Evolutionary conservation across 2,888 invertebrate species (phyloP).

Genomic region (Deladenus siricidicola): DNA sequence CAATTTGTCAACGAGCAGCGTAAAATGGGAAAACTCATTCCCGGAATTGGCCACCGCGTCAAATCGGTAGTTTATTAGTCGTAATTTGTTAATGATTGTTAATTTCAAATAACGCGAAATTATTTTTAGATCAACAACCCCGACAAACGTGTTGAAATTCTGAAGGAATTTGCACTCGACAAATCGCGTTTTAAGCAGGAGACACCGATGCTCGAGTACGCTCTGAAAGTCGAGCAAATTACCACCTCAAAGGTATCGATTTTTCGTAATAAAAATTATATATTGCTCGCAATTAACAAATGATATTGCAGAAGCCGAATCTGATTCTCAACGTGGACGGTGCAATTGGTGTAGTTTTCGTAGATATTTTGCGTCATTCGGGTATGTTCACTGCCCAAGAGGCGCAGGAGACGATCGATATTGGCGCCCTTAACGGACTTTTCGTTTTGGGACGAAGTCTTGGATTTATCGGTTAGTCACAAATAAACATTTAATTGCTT

Average conservation of each 20-base stretch:
- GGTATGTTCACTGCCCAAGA: conserved; percentile 66
- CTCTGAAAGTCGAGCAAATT: conserved; percentile 93
- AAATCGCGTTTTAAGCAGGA: conserved; percentile 69
- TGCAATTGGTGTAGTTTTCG: conserved; percentile 91
- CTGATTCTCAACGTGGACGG: conserved; percentile 98
- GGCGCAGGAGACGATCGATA: conserved; percentile 90
- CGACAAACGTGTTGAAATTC: conserved; percentile 90
- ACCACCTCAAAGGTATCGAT: conserved; percentile 77
- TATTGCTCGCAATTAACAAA: no score
- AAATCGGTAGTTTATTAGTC: conserved; percentile 59
- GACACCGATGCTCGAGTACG: conserved; percentile 86
- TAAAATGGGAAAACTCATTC: conserved; percentile 90
- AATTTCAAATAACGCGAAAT: not conserved
- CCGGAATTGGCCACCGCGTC: conserved; percentile 92
- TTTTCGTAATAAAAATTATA: conserved; percentile 3
- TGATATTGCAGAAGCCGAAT: conserved; percentile 73
- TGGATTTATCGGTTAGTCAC: conserved; percentile 77
- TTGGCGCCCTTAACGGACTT: conserved; percentile 93
- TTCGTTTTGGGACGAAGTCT: conserved; percentile 96
- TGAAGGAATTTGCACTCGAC: conserved; percentile 82
- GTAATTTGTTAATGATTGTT: not conserved
- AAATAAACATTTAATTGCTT: conserved; percentile 1
- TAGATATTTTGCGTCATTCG: conserved; percentile 81
- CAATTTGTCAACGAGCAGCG: conserved; percentile 97
- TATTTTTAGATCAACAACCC: conserved; percentile 80